A percentile compares a stretch with the other conserved stretches of the same genome.
Conservation (phyloP, 1,140 invertebrate species). For the Philopotamus ludificatus region DNA sequence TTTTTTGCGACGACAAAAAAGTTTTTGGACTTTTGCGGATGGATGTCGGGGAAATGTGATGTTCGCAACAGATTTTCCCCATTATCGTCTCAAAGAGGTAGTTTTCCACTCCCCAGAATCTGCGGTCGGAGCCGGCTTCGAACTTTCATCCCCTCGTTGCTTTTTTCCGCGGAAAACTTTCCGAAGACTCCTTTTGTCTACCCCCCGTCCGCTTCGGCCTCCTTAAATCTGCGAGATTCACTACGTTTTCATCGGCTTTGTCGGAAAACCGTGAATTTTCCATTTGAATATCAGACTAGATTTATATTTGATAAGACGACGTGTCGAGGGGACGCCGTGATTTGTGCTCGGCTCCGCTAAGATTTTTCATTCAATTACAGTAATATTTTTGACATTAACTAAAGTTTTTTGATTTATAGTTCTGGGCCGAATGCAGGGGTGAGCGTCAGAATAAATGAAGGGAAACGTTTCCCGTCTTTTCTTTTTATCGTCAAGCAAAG, state of each 20-base stretch:
- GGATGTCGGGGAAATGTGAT: constrained; percentile 17
- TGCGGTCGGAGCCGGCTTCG: constrained; percentile 9
- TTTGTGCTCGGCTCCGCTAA: constrained; percentile 18
- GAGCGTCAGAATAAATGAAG: constrained; percentile 21
- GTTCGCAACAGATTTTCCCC: constrained; percentile 31
- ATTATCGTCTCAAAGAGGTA: constrained; percentile 30
- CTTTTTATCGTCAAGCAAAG: not conserved
- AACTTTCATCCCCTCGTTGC: constrained; percentile 11
- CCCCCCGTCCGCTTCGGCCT: not conserved
- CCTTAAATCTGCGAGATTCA: constrained; percentile 16
- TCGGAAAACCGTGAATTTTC: constrained; percentile 21
- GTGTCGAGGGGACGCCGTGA: constrained; percentile 8
- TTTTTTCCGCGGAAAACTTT: constrained; percentile 16
- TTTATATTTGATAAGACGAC: constrained; percentile 29
- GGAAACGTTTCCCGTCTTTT: constrained; percentile 1
- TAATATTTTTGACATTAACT: constrained; percentile 36
- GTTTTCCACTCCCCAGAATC: constrained; percentile 24
- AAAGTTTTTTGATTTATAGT: constrained; percentile 33
- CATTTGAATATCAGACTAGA: constrained; percentile 24
- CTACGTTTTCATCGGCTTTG: constrained; percentile 23
- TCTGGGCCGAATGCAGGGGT: not conserved
- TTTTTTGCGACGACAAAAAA: not conserved
- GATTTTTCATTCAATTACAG: constrained; percentile 36
- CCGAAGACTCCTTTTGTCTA: not conserved
- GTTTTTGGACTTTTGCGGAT: not conserved